Evolutionary conservation across 2,888 invertebrate species (phyloP).

Genomic region (Hoplodrina blanda): DNA sequence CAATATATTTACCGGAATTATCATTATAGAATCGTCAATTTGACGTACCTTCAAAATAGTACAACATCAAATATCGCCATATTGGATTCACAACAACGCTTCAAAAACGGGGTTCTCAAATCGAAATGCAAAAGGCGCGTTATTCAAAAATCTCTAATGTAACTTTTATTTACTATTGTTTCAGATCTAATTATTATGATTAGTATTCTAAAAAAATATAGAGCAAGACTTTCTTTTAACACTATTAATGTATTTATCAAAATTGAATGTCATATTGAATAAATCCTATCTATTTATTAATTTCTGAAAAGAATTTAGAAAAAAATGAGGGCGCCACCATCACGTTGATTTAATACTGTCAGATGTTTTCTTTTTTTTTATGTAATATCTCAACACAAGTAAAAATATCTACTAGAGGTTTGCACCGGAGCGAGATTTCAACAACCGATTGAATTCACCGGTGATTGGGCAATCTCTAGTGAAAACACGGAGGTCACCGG

Average conservation of each 20-base stretch:
- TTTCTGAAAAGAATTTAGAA: too few species aligned
- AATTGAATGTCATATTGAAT: neutral
- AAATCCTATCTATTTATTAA: neutral
- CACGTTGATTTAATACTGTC: too few species aligned
- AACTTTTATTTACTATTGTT: constrained; percentile 28
- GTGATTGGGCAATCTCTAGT: too few species aligned
- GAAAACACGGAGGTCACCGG: too few species aligned
- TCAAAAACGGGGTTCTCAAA: constrained; percentile 90
- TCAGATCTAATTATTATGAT: neutral
- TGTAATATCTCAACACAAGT: too few species aligned
- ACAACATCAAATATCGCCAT: constrained; percentile 92
- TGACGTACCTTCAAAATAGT: constrained; percentile 91
- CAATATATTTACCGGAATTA: constrained; percentile 86
- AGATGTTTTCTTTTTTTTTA: too few species aligned
- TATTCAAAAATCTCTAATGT: constrained; percentile 68
- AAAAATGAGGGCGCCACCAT: too few species aligned
- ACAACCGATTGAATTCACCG: too few species aligned
- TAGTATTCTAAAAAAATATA: too few species aligned
- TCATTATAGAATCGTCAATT: constrained; percentile 89
- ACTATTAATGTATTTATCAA: neutral
- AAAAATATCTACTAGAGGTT: too few species aligned
- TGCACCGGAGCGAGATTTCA: too few species aligned
- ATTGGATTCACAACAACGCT: constrained; percentile 94
- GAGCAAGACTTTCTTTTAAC: neutral
- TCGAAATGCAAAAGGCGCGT: constrained; percentile 77